These are phyloP conservation scores for Hyppa rectilinea DNA, from an alignment of 2,888 invertebrate genomes.

Conservation along the genomic window DNA sequence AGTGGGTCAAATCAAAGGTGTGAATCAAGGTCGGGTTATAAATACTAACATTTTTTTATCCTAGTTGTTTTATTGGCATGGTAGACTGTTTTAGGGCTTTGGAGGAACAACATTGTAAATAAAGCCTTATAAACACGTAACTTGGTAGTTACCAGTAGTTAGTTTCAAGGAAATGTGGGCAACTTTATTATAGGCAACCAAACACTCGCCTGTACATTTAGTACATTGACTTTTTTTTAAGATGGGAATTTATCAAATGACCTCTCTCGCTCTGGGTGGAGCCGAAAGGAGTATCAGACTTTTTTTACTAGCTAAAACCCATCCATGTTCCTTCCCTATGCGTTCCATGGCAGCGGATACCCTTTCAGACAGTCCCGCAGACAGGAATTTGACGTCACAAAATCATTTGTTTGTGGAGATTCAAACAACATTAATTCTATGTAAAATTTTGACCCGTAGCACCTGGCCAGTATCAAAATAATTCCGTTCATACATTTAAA, in stretches of 20 bases:
- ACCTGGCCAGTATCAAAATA: neutral
- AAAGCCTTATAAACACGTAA: neutral
- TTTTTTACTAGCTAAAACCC: no score
- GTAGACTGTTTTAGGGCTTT: neutral
- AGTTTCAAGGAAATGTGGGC: neutral
- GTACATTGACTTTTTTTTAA: no score
- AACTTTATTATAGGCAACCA: neutral
- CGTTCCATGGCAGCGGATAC: no score
- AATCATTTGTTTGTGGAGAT: slow-evolving; percentile 1
- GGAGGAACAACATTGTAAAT: neutral
- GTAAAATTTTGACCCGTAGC: neutral
- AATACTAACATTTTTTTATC: slow-evolving; percentile 18
- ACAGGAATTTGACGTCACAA: neutral
- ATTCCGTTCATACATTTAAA: neutral
- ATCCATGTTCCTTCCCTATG: no score
- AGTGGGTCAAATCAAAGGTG: slow-evolving; percentile 44
- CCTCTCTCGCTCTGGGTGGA: no score
- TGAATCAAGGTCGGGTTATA: slow-evolving; percentile 46
- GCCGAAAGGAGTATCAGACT: no score
- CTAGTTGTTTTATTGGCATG: slow-evolving; percentile 21
- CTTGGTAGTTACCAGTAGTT: slow-evolving; percentile 9
- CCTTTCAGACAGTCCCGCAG: no score
- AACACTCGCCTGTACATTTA: neutral
- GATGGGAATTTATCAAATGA: no score
- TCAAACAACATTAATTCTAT: neutral